A percentile compares a stretch with the other conserved stretches of the same genome.
phyloP scores from a whole-genome alignment of 35 echinoderm and acorn worm species.

The Amphiura filiformis region DNA sequence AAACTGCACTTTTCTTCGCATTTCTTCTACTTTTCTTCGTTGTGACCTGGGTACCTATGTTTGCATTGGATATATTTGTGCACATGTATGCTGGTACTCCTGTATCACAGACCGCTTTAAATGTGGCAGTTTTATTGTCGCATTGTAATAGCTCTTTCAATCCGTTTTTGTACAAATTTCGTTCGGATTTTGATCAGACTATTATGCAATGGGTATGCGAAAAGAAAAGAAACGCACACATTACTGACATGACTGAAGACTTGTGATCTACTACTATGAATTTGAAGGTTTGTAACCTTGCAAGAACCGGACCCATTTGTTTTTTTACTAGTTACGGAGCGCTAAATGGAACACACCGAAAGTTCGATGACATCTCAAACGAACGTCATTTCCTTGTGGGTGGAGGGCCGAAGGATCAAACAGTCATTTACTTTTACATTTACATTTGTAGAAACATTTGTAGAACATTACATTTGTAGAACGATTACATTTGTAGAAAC shows the following conservation, averaged over 20 bases:
- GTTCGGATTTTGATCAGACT: neutral
- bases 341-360: too few species aligned
- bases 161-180: neutral
- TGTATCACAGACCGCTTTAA: neutral
- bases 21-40: neutral
- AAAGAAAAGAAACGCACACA: neutral
- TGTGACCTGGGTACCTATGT: neutral
- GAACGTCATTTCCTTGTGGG: too few species aligned
- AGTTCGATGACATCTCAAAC: too few species aligned
- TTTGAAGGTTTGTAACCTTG: too few species aligned
- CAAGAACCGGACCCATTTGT: too few species aligned
- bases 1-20: neutral
- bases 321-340: too few species aligned
- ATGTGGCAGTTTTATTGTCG: neutral
- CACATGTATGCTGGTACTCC: neutral
- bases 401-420: too few species aligned
- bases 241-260: neutral
- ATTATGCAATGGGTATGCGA: neutral
- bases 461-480: too few species aligned
- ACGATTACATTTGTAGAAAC: too few species aligned
- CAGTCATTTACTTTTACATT: too few species aligned
- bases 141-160: constrained; percentile 3
- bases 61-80: neutral
- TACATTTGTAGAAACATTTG: too few species aligned
- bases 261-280: too few species aligned